Base-by-base conservation (phyloP, 2,888 invertebrate species). In the Celastrina argiolus region DNA sequence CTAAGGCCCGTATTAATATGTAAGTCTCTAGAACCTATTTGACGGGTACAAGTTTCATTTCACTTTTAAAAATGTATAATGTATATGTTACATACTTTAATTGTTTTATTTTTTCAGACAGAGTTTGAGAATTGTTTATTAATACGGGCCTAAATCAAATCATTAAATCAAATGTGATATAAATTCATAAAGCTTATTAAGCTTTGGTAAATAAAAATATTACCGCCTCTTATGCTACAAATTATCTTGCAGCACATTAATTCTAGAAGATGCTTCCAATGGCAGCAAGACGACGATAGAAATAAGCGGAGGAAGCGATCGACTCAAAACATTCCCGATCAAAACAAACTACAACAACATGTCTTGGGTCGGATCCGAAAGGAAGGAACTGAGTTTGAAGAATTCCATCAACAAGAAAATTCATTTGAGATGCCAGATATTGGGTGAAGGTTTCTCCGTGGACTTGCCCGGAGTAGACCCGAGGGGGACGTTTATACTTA, bases 351-450 rank as follows among this genome's bases (percentile, higher is more conserved):
- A 80, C 70, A 78, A 74, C 42, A 74, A 75, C 0, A 74, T 91
- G 70, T 87, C 88, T 0, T 91, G 87, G 85, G 84, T 89, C 3
- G 78, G 84, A 1, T 66, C 80, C 0, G 89, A 85, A 0, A 73
- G 86, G 7, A 90, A 87, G 66, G 88, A 90, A 64, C 74, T 91
- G 1, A 89, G 86, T 65, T 69, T 91, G 66, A 88, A 88, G 71
- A 91, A 89, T 68, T 77, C 75, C 0, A 77, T 78, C 0, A 78
- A 87, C 31, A 85, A 79, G 64, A 88, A 84, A 73, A 72, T 89
- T 14, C 81, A 85, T 22, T 75, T 89, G 3, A 76, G 84, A 26
- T 88, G 88, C 63, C 83, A 84, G 51, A 81, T 90, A 5, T 22
- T 80, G 0, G 91, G 91, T 0, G 88, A 87, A n/a, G 89, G 87